A percentile compares a stretch with the other conserved stretches of the same genome.
Evolutionary conservation across 2,888 invertebrate genomes (phyloP).

Genomic region (Thera britannica): DNA sequence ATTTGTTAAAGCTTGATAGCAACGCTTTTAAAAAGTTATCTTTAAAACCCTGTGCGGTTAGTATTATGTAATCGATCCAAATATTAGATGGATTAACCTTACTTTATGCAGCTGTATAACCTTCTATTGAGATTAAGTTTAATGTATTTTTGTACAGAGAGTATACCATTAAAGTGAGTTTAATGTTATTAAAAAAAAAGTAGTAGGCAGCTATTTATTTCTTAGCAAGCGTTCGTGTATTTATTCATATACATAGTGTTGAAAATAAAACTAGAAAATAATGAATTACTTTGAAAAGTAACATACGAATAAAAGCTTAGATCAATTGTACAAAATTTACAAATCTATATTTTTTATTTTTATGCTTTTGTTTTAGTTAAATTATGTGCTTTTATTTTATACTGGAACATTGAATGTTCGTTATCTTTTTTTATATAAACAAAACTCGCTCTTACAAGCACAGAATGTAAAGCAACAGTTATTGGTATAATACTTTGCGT

Average conservation of each 20-base stretch:
- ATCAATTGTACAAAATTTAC: conserved; percentile 3
- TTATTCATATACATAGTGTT: conserved; percentile 17
- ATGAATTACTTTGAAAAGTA: neutral
- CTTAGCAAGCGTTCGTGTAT: conserved; percentile 17
- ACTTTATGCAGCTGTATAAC: conserved; percentile 13
- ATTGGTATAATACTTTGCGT: conserved; percentile 14
- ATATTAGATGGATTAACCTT: conserved; percentile 12
- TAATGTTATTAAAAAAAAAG: neutral
- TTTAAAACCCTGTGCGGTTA: conserved; percentile 13
- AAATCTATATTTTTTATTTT: conserved; percentile 8
- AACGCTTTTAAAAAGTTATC: conserved; percentile 44
- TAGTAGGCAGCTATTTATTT: conserved; percentile 5
- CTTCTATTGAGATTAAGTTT: conserved; percentile 25
- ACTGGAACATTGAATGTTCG: conserved; percentile 9
- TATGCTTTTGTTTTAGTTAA: conserved; percentile 26
- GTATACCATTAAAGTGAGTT: conserved; percentile 7
- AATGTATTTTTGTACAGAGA: conserved; percentile 15
- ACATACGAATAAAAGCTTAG: no score
- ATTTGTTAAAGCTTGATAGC: conserved; percentile 21
- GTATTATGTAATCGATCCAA: conserved; percentile 25
- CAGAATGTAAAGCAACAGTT: conserved; percentile 18
- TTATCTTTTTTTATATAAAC: conserved; percentile 9
- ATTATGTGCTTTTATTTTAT: conserved; percentile 20
- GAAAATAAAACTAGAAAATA: conserved; percentile 12
- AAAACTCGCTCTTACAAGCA: conserved; percentile 12